These are phyloP conservation scores for Gortyna flavago DNA, from an alignment of 2,888 invertebrate species.

Conservation along the genomic window DNA sequence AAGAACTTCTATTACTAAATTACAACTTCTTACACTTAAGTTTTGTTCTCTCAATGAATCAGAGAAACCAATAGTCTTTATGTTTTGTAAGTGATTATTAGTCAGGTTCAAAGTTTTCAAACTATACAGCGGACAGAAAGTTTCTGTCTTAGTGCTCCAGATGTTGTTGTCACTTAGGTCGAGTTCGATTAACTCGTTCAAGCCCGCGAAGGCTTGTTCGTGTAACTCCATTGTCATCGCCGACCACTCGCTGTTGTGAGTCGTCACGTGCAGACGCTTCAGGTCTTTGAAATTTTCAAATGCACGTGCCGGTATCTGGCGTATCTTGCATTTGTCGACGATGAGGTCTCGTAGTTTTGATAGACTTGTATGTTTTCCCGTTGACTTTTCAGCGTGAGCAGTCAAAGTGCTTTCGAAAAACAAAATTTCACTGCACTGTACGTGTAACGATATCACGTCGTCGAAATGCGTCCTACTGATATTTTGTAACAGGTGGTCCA, in stretches of 20 bases:
- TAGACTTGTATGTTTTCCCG: conserved; percentile 90
- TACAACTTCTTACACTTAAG: conserved; percentile 91
- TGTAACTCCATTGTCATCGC: conserved; percentile 93
- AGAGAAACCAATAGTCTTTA: conserved; percentile 93
- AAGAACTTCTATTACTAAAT: conserved; percentile 92
- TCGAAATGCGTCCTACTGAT: conserved; percentile 92
- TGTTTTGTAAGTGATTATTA: conserved; percentile 94
- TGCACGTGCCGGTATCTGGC: conserved; percentile 92
- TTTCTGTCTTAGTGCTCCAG: conserved; percentile 93
- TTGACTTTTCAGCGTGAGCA: conserved; percentile 82
- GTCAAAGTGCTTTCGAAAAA: conserved; percentile 93
- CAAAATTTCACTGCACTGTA: conserved; percentile 93
- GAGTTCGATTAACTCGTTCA: conserved; percentile 92
- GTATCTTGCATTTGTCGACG: conserved; percentile 94
- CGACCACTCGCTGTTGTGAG: conserved; percentile 95
- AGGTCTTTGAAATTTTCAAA: conserved; percentile 92
- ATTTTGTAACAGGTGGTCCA: conserved; percentile 92
- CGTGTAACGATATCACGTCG: conserved; percentile 92
- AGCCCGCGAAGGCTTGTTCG: conserved; percentile 92
- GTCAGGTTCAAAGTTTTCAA: conserved; percentile 93
- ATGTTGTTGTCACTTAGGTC: conserved; percentile 94
- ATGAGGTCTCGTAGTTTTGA: conserved; percentile 92
- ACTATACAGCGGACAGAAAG: conserved; percentile 93
- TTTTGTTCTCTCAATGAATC: conserved; percentile 91
- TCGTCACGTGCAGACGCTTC: conserved; percentile 92